Percentiles rank a stretch among this genome's conserved stretches.
Conservation (phyloP, 2,113 vertebrate species). For the Dryoscopus gambensis region DNA sequence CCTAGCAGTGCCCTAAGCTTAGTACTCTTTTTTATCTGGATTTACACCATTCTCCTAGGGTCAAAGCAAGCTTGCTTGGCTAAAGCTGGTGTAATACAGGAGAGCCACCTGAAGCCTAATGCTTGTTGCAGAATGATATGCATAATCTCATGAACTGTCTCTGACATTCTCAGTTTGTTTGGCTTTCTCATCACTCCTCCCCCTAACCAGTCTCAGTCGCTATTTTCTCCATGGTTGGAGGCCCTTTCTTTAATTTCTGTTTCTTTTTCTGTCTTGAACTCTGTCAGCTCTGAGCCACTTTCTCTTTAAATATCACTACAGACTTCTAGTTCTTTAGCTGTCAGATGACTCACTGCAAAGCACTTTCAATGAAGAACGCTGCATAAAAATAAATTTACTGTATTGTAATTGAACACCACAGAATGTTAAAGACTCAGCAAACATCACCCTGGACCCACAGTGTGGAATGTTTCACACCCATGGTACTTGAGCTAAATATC, state of each 20-base stretch:
- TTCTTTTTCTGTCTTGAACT: slow-evolving; percentile 54
- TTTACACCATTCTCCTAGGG: neutral
- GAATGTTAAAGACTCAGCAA: slow-evolving; percentile 28
- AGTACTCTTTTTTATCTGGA: neutral
- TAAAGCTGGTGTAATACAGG: neutral
- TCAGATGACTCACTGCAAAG: slow-evolving; percentile 62
- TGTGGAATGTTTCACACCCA: neutral
- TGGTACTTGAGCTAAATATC: slow-evolving; percentile 53
- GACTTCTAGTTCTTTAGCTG: slow-evolving; percentile 44
- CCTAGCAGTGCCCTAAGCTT: neutral
- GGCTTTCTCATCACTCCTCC: slow-evolving; percentile 1
- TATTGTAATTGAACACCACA: slow-evolving; percentile 38
- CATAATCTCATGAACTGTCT: neutral
- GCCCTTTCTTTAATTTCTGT: slow-evolving; percentile 15
- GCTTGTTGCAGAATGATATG: neutral
- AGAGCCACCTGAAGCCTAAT: neutral
- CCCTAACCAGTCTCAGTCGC: neutral
- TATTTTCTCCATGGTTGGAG: slow-evolving; percentile 24
- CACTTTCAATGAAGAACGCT: slow-evolving; percentile 25
- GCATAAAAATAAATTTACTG: slow-evolving; percentile 59
- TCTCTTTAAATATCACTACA: slow-evolving; percentile 56
- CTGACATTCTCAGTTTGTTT: neutral
- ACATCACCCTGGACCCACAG: neutral
- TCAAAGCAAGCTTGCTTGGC: neutral
- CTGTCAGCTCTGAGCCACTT: slow-evolving; percentile 42